Evolutionary conservation across 2,888 invertebrate genomes (phyloP).

Genomic region (Lithodes maja): DNA sequence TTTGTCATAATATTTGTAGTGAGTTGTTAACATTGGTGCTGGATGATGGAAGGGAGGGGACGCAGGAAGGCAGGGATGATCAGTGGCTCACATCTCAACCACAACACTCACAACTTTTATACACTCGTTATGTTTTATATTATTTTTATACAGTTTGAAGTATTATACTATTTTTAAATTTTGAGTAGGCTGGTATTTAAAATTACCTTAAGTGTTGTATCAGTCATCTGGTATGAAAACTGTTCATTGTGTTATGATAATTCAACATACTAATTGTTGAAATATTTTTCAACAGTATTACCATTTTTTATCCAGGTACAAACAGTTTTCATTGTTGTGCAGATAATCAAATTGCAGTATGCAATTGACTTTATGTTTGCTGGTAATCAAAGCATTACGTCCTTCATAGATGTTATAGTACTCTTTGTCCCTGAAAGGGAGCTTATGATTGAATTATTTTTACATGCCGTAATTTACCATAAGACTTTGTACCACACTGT

Average conservation of each 20-base stretch:
- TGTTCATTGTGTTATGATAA: neutral
- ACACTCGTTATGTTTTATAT: neutral
- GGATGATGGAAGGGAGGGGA: constrained; percentile 17
- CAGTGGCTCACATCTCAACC: neutral
- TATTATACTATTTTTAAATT: neutral
- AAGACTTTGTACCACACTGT: constrained; percentile 59
- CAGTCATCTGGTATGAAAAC: neutral
- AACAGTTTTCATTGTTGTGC: constrained; percentile 44
- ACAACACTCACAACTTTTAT: neutral
- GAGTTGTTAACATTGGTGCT: constrained; percentile 41
- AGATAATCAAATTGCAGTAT: constrained; percentile 62
- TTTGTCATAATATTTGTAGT: constrained; percentile 6
- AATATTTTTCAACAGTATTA: constrained; percentile 31
- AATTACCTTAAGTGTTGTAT: neutral
- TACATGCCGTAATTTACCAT: constrained; percentile 55
- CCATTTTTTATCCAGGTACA: constrained; percentile 38
- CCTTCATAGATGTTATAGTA: constrained; percentile 52
- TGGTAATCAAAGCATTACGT: constrained; percentile 62
- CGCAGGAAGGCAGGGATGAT: constrained; percentile 2
- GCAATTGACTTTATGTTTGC: constrained; percentile 44
- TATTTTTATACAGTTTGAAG: constrained; percentile 6
- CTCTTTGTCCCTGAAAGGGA: constrained; percentile 53
- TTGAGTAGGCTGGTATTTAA: neutral
- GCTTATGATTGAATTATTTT: constrained; percentile 60
- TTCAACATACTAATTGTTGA: constrained; percentile 27